Percentiles rank a stretch among this genome's conserved stretches.
Conservation (phyloP, 1,140 invertebrate genomes). For the Propsilocerus akamusi region DNA sequence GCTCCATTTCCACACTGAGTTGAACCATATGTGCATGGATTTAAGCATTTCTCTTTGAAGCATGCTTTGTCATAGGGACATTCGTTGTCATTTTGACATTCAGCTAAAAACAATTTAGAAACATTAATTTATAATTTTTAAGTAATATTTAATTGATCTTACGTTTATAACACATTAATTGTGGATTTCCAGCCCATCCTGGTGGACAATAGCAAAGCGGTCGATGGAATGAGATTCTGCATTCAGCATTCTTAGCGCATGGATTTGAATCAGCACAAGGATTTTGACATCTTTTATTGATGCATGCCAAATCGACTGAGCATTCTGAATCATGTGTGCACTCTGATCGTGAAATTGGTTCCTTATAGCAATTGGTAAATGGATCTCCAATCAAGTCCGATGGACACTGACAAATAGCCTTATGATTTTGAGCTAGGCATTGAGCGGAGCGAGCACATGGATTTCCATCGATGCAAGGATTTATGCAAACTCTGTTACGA, state of each 20-base stretch:
- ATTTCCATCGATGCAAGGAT: conserved; percentile 51
- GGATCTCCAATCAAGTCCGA: conserved; percentile 59
- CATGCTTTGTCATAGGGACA: conserved; percentile 77
- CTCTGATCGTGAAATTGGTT: conserved; percentile 63
- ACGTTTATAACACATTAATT: conserved; percentile 72
- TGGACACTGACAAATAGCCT: conserved; percentile 58
- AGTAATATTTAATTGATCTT: conserved; percentile 24
- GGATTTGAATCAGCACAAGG: conserved; percentile 41
- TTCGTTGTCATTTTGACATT: conserved; percentile 61
- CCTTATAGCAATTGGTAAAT: conserved; percentile 61
- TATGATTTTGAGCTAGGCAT: conserved; percentile 55
- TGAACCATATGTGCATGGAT: conserved; percentile 46
- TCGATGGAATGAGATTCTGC: conserved; percentile 48
- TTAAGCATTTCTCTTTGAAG: conserved; percentile 54
- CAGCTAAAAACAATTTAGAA: conserved; percentile 34
- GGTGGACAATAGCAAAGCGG: conserved; percentile 64
- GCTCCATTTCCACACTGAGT: conserved; percentile 58
- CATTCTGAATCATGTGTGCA: conserved; percentile 59
- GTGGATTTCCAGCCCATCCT: conserved; percentile 72
- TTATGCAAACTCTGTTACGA: conserved; percentile 48
- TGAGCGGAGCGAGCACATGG: conserved; percentile 63
- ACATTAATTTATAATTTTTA: conserved; percentile 1
- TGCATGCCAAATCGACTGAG: conserved; percentile 48
- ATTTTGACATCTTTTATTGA: conserved; percentile 58
- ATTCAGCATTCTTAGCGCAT: conserved; percentile 52